A percentile compares a stretch with the other conserved stretches of the same genome.
These are phyloP conservation scores for Hylia prasina DNA, from an alignment of 2,113 vertebrate species.

Conservation along the genomic window DNA sequence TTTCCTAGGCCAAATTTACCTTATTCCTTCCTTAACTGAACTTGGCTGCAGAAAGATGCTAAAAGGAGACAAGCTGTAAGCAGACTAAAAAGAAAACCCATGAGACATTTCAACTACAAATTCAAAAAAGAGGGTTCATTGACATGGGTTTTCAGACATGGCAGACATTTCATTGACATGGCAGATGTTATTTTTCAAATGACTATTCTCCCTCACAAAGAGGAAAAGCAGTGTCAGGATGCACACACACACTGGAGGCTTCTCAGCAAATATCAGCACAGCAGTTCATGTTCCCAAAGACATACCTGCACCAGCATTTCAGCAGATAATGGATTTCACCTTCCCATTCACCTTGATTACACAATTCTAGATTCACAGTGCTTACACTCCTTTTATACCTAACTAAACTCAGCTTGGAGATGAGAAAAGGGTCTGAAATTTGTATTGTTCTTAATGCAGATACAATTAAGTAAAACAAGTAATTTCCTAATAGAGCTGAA, in stretches of 20 bases:
- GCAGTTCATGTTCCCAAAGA: not conserved
- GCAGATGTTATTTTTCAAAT: not conserved
- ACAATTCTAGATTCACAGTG: not conserved
- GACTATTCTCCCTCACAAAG: not conserved
- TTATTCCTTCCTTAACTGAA: not conserved
- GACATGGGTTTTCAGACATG: not conserved
- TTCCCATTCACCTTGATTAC: not conserved
- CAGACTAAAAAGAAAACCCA: not conserved
- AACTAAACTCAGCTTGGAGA: not conserved
- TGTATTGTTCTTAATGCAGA: not conserved
- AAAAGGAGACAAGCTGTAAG: not conserved
- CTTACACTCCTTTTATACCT: not conserved
- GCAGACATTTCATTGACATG: too few species aligned
- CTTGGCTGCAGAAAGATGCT: not conserved
- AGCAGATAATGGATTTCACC: conserved; percentile 18
- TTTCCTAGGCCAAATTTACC: not conserved
- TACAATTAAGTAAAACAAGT: not conserved
- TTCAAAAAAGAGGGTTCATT: not conserved
- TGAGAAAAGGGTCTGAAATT: not conserved
- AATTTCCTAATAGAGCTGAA: not conserved
- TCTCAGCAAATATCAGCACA: not conserved
- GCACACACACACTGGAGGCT: not conserved
- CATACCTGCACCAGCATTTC: not conserved
- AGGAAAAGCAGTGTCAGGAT: not conserved
- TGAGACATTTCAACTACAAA: not conserved